Base-by-base conservation (phyloP, 2,113 vertebrate species). In the Hucho hucho region DNA sequence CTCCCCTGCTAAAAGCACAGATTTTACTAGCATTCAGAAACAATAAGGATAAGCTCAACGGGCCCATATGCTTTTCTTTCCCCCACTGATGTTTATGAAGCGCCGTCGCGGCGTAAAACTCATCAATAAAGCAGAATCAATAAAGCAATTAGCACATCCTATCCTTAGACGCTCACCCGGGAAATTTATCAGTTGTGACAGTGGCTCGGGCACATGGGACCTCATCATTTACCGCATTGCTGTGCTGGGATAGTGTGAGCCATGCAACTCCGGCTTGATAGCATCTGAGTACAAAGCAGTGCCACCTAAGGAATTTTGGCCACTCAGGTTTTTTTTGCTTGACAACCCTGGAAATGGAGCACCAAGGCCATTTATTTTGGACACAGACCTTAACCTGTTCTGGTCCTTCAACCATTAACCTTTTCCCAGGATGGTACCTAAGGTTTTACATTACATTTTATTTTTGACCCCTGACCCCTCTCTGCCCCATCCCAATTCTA, bases 71-170 rank as follows among this genome's bases (percentile, higher is more conserved):
- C 83, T 78, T 76, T 82, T 61, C 70, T 69, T 78, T 77, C 78
- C 74, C 81, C 77, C 75, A 75, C 80, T 85, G 83, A 89, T 89
- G 80, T 93, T 90, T 92, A 91, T 93, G 88, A 89, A 84, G 72
- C 66, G 70, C 67, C 78, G 75, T 83, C 74, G 58, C 75, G 56
- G 66, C 80, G 79, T 69, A 89, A 89, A 91, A 86, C 80, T 85
- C 77, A 72, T n/a, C n/a, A n/a, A n/a, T n/a, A n/a, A n/a, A n/a
- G n/a, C n/a, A n/a, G 81, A 86, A 91, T 91, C 88, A 89, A 91
- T 90, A 90, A 89, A 87, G 89, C 90, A 92, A 90, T 93, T 92
- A 92, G 89, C 81, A 87, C 83, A 87, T 83, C 79, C 80, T 72
- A 75, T 77, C 76, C 76, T 74, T 72, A n/a, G 37, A 83, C 80